Conservation (phyloP, 2,888 invertebrate species). For the Phlogophora meticulosa region DNA sequence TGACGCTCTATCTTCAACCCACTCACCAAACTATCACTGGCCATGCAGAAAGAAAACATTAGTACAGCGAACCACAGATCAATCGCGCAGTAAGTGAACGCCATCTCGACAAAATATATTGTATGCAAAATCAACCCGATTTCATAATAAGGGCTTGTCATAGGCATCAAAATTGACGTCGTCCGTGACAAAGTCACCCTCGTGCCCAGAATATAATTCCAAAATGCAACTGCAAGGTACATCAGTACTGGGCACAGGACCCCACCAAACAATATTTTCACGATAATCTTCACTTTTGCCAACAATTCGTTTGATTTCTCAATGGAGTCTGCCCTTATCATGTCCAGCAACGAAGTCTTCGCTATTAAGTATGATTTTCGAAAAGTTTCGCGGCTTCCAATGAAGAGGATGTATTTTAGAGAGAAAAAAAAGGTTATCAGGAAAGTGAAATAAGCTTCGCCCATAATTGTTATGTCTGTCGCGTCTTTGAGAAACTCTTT, state of each 20-base stretch:
- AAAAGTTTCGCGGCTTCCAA: conserved; percentile 68
- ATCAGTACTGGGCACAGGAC: conserved; percentile 68
- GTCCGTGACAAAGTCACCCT: conserved; percentile 76
- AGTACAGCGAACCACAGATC: conserved; percentile 82
- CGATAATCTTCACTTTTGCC: conserved; percentile 64
- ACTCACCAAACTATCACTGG: conserved; percentile 72
- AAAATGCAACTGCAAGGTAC: conserved; percentile 73
- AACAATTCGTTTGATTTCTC: conserved; percentile 63
- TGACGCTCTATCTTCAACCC: conserved; percentile 65
- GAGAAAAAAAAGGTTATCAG: conserved; percentile 70
- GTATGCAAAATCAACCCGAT: conserved; percentile 76
- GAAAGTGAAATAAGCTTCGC: conserved; percentile 78
- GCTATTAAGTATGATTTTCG: conserved; percentile 71
- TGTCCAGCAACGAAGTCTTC: conserved; percentile 72
- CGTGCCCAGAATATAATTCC: conserved; percentile 73
- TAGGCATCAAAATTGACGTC: conserved; percentile 79
- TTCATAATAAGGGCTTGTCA: conserved; percentile 80
- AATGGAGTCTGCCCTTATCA: conserved; percentile 66
- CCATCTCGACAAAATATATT: conserved; percentile 72
- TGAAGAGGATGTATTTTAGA: conserved; percentile 73
- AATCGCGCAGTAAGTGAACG: conserved; percentile 69
- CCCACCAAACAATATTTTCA: conserved; percentile 63
- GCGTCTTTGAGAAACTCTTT: conserved; percentile 69
- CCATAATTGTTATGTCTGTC: conserved; percentile 67
- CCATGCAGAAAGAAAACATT: conserved; percentile 73